A percentile compares a stretch with the other conserved stretches of the same genome.
Conservation (phyloP, 2,113 vertebrate genomes). For the Daphoenositta chrysoptera region DNA sequence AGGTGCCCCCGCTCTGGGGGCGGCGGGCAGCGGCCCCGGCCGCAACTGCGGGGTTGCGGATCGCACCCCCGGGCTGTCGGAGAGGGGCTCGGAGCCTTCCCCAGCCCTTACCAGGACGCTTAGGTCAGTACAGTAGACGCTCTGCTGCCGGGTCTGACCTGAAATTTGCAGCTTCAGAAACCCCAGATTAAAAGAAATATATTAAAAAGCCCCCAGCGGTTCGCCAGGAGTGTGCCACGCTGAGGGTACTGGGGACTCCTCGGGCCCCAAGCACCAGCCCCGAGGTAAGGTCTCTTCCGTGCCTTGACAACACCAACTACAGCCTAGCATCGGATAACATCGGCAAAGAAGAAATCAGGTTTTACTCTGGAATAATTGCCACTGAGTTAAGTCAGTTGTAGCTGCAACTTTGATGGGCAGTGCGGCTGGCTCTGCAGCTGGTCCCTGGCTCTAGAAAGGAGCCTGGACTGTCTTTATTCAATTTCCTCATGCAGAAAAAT, state of each 20-base stretch:
- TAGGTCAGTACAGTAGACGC: background rate
- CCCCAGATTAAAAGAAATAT: rapidly evolving
- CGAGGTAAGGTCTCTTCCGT: background rate
- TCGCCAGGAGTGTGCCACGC: background rate
- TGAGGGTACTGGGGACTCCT: background rate
- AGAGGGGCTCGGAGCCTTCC: background rate
- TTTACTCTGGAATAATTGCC: background rate
- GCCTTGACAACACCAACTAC: background rate
- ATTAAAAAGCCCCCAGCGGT: background rate
- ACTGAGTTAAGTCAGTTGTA: background rate
- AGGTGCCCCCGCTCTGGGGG: too few species aligned
- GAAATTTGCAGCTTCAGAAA: background rate
- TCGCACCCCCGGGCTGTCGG: background rate
- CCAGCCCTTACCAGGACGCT: background rate
- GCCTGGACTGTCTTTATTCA: background rate
- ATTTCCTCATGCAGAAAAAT: background rate
- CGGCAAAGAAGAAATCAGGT: background rate
- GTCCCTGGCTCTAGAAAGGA: background rate
- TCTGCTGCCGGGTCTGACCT: background rate
- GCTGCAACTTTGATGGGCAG: background rate
- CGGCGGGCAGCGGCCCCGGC: background rate
- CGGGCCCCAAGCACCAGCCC: background rate
- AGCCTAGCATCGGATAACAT: background rate
- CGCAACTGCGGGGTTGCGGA: background rate
- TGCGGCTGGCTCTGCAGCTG: rapidly evolving